A percentile compares a stretch with the other conserved stretches of the same genome.
phyloP scores from a whole-genome alignment of 2,113 vertebrate genomes.

The Mus pahari region DNA sequence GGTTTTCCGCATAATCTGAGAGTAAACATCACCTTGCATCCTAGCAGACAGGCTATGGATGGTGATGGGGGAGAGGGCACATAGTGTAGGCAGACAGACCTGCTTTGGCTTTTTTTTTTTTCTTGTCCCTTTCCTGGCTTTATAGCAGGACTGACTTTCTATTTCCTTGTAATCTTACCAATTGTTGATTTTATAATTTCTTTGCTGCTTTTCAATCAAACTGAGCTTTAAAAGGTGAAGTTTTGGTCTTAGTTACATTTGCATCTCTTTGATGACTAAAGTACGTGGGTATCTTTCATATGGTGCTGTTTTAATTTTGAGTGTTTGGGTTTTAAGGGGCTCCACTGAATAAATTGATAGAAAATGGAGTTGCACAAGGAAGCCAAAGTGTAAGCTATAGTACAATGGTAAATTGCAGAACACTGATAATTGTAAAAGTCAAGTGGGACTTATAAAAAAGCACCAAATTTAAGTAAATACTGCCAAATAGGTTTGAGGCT shows the following conservation, averaged over 20 bases:
- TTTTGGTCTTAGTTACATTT: not conserved
- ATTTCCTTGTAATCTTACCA: not conserved
- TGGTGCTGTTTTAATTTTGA: conserved; percentile 13
- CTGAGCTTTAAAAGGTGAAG: not conserved
- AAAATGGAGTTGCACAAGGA: conserved; percentile 37
- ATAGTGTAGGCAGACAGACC: not conserved
- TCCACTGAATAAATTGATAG: conserved; percentile 17
- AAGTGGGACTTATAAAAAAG: not conserved
- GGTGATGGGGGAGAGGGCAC: not conserved
- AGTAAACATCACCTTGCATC: conserved; percentile 2
- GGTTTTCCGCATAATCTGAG: not conserved
- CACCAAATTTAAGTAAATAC: conserved; percentile 17
- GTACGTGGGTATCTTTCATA: not conserved
- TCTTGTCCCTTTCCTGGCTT: conserved; percentile 18
- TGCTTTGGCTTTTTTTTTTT: conserved; percentile 55
- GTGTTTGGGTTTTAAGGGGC: conserved; percentile 43
- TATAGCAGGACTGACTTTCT: not conserved
- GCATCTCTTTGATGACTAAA: conserved; percentile 19
- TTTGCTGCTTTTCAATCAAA: conserved; percentile 1
- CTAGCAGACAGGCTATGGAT: not conserved
- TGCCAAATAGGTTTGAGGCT: not conserved
- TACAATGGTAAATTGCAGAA: not conserved
- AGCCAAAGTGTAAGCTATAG: conserved; percentile 27
- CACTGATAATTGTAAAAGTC: conserved; percentile 24
- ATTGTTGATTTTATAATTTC: not conserved